Percentiles rank a stretch among this genome's conserved stretches.
Evolutionary conservation across 2,797 vertebrate genomes (phyloP).

Genomic region (Lacerta agilis): DNA sequence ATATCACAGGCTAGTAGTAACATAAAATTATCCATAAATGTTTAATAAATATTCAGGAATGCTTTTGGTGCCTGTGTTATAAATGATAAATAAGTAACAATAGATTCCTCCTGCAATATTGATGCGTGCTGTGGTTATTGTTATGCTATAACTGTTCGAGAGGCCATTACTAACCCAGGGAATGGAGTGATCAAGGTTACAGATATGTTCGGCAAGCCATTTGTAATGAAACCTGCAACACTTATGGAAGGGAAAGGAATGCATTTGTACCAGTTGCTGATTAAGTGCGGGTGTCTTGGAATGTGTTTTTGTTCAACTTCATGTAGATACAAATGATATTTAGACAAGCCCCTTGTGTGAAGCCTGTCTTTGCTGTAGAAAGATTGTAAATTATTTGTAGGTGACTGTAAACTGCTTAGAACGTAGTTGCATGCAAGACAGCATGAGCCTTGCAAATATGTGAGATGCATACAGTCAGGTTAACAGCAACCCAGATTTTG

Average conservation of each 20-base stretch:
- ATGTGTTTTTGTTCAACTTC: slow-evolving; percentile 57
- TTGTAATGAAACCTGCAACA: slow-evolving; percentile 73
- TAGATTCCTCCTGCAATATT: slow-evolving; percentile 79
- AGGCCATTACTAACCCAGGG: slow-evolving; percentile 74
- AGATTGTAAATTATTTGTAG: slow-evolving; percentile 1
- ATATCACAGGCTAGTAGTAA: slow-evolving; percentile 74
- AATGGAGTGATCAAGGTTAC: slow-evolving; percentile 78
- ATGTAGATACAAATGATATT: slow-evolving; percentile 48
- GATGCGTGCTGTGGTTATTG: slow-evolving; percentile 74
- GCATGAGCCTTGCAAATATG: background rate
- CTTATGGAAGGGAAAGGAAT: slow-evolving; percentile 61
- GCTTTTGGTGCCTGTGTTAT: slow-evolving; percentile 76
- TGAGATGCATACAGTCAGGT: background rate
- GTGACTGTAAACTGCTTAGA: background rate
- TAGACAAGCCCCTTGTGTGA: slow-evolving; percentile 41
- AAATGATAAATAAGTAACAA: slow-evolving; percentile 82
- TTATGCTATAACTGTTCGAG: slow-evolving; percentile 74
- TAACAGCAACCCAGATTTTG: background rate
- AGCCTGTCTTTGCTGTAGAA: slow-evolving; percentile 32
- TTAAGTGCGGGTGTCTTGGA: slow-evolving; percentile 58
- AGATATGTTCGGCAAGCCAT: slow-evolving; percentile 69
- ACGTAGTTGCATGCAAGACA: background rate
- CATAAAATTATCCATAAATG: slow-evolving; percentile 83
- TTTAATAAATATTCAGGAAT: slow-evolving; percentile 83
- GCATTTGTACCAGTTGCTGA: slow-evolving; percentile 66